A percentile compares a stretch with the other conserved stretches of the same genome.
Evolutionary conservation across 2,113 vertebrate species (phyloP).

Genomic region (Prolemur simus): DNA sequence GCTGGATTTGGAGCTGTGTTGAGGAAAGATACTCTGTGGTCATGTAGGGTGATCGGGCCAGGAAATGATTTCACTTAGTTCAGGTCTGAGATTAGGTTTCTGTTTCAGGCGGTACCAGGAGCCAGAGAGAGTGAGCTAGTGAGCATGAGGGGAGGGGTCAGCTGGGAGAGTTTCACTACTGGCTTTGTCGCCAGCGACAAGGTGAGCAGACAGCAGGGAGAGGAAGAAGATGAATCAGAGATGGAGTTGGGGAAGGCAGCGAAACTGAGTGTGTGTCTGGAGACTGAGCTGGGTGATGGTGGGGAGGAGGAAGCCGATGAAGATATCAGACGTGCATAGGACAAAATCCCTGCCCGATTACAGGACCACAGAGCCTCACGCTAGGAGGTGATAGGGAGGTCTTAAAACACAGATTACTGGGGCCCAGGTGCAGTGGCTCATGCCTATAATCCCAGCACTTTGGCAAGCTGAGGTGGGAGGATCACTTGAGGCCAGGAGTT

Average conservation of each 20-base stretch:
- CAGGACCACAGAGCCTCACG: not conserved
- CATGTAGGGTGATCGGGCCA: slow-evolving; percentile 7
- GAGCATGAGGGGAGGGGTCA: not conserved
- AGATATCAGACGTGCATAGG: not conserved
- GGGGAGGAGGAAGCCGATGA: not conserved
- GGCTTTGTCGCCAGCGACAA: not conserved
- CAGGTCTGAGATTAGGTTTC: slow-evolving; percentile 65
- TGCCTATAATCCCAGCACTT: too few species aligned
- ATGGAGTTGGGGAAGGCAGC: not conserved
- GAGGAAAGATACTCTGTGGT: slow-evolving; percentile 34
- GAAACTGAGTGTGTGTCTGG: not conserved
- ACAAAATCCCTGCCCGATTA: not conserved
- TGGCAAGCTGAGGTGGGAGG: too few species aligned
- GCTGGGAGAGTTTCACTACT: not conserved
- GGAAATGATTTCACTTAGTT: slow-evolving; percentile 66
- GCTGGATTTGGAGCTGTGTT: slow-evolving; percentile 23
- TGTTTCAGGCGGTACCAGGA: slow-evolving; percentile 64
- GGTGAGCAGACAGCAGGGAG: not conserved
- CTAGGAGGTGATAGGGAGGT: not conserved
- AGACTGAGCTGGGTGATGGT: not conserved
- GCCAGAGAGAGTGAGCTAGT: not conserved
- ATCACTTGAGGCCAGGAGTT: too few species aligned
- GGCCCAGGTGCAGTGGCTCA: too few species aligned
- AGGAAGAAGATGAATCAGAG: not conserved
- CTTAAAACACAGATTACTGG: not conserved